Evolutionary conservation across 2,888 invertebrate genomes (phyloP).

Genomic region (Agrochola macilenta): DNA sequence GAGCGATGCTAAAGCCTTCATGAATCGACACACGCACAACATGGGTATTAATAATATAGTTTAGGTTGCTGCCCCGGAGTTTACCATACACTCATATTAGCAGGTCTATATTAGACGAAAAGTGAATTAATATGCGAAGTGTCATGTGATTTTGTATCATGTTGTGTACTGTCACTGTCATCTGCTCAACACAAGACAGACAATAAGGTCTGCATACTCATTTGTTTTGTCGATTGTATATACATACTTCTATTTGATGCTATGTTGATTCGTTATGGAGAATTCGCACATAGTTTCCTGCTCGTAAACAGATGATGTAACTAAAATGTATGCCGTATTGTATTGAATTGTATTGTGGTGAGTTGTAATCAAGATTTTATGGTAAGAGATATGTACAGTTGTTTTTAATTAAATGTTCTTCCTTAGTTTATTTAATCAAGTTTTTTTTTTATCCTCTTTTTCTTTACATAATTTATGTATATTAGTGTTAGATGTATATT

Average conservation of each 20-base stretch:
- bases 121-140: background rate
- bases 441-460: too few relatives aligned
- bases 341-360: conserved; percentile 8
- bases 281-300: conserved; percentile 31
- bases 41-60: too few relatives aligned
- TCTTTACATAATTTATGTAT: too few relatives aligned
- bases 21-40: too few relatives aligned
- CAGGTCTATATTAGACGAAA: background rate
- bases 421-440: too few relatives aligned
- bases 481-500: too few relatives aligned
- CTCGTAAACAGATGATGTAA: conserved; percentile 45
- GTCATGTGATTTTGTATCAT: background rate
- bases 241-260: conserved; percentile 6
- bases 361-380: conserved; percentile 39
- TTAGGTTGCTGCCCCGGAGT: background rate
- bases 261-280: conserved; percentile 48
- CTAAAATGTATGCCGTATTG: conserved; percentile 43
- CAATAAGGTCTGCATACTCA: background rate
- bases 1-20: background rate
- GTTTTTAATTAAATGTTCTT: background rate
- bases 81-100: background rate
- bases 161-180: too few relatives aligned
- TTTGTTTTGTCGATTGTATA: conserved; percentile 21
- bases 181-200: too few relatives aligned
- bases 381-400: background rate